phyloP scores from a whole-genome alignment of 1,140 invertebrate genomes.

The Atta cephalotes region DNA sequence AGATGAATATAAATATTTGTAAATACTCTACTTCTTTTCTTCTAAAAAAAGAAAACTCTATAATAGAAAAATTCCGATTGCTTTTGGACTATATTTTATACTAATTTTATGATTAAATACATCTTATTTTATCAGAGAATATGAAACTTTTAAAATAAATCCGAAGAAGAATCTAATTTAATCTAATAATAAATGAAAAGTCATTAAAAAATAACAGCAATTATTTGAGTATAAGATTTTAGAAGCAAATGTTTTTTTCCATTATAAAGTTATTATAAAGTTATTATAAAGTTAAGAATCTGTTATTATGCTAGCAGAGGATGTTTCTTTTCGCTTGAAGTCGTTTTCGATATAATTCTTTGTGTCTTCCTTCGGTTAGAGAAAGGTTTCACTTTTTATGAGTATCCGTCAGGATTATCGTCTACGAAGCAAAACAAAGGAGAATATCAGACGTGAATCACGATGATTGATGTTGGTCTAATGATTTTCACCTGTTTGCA shows the following conservation, averaged over 20 bases:
- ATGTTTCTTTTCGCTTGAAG: conserved; percentile 12
- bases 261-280: no score
- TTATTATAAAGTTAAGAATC: neutral
- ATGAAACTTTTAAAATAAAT: conserved; percentile 2
- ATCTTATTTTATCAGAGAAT: neutral
- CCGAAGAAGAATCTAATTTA: neutral
- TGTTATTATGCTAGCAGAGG: neutral
- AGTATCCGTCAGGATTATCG: conserved; percentile 77
- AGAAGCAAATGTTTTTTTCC: neutral
- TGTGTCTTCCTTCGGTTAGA: neutral
- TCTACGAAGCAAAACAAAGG: conserved; percentile 34
- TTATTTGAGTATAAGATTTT: neutral
- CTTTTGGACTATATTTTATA: no score
- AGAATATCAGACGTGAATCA: conserved; percentile 71
- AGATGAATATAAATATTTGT: no score
- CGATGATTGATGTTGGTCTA: conserved; percentile 73
- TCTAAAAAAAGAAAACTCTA: no score
- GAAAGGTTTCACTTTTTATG: conserved; percentile 36
- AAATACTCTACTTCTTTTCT: no score
- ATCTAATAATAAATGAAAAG: neutral
- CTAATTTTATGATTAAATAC: no score
- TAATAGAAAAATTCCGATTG: no score
- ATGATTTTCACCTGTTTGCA: conserved; percentile 19
- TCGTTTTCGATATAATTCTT: neutral
- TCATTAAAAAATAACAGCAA: neutral